Percentiles rank a stretch among this genome's conserved stretches.
phyloP scores from a whole-genome alignment of 2,797 vertebrate genomes.

The Sciurus vulgaris region DNA sequence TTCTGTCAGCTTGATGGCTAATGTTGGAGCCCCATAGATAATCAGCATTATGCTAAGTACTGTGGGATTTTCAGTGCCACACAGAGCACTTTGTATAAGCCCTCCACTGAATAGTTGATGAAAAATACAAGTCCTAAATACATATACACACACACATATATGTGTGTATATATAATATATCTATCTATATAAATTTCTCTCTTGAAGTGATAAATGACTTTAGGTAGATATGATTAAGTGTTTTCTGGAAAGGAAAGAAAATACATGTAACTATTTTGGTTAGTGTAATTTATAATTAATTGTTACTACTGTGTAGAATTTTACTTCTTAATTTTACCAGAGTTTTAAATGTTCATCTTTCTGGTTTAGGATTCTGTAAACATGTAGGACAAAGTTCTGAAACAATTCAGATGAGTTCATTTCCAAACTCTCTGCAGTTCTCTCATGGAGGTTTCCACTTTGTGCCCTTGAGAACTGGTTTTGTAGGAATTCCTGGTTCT shows the following conservation, averaged over 20 bases:
- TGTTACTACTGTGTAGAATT: neutral
- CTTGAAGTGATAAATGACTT: no score
- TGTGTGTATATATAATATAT: no score
- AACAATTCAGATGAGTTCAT: neutral
- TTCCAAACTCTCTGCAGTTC: neutral
- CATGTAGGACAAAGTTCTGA: neutral
- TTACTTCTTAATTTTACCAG: neutral
- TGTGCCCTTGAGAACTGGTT: neutral
- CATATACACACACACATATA: no score
- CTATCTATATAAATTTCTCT: no score
- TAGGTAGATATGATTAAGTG: no score
- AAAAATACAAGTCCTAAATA: neutral
- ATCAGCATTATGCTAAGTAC: neutral
- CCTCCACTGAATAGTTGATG: neutral
- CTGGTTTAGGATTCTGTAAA: neutral
- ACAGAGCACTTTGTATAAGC: neutral
- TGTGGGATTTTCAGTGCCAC: neutral
- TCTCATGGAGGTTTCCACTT: neutral
- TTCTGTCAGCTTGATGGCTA: neutral
- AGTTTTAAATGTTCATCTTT: neutral
- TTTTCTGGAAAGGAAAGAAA: neutral
- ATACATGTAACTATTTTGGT: neutral
- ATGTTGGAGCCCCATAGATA: neutral
- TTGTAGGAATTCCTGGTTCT: conserved; percentile 21
- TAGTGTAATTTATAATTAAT: conserved; percentile 11